Percentiles rank a stretch among this genome's conserved stretches.
Conservation (phyloP, 2,113 vertebrate genomes). For the Cebus imitator region DNA sequence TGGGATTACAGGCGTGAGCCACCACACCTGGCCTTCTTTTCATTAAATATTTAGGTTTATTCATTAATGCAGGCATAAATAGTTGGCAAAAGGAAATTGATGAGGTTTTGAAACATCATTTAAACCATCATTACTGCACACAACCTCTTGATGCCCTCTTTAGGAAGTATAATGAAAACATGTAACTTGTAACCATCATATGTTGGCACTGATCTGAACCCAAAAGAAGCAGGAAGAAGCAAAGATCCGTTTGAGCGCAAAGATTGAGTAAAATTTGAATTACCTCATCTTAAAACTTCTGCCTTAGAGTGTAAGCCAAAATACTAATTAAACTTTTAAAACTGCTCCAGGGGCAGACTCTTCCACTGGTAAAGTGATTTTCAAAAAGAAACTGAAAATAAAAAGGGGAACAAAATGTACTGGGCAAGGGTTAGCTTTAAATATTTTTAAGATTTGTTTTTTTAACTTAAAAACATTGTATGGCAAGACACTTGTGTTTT, state of each 20-base stretch:
- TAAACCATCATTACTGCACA: not conserved
- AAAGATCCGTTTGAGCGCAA: not conserved
- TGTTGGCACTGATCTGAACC: not conserved
- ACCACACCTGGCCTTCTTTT: not conserved
- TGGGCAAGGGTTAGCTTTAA: not conserved
- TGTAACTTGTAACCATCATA: not conserved
- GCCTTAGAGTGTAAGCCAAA: not conserved
- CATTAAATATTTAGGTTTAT: not conserved
- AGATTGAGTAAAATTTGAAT: not conserved
- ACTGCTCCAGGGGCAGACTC: not conserved
- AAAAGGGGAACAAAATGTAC: constrained; percentile 67
- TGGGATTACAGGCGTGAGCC: too few species aligned
- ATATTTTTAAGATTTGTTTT: not conserved
- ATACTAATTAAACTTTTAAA: not conserved
- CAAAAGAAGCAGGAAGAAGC: not conserved
- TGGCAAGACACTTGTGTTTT: constrained; percentile 5
- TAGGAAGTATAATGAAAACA: not conserved
- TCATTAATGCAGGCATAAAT: not conserved
- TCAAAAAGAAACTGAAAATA: constrained; percentile 73
- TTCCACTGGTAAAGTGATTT: constrained; percentile 6
- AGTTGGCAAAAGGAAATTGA: not conserved
- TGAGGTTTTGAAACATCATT: not conserved
- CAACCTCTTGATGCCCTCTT: not conserved
- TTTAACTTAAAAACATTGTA: not conserved
- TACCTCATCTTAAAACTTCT: not conserved